Evolutionary conservation across 2,797 vertebrate genomes (phyloP), one percentile per base, ranked within the genome.

Genomic region (Tinamus major): DNA sequence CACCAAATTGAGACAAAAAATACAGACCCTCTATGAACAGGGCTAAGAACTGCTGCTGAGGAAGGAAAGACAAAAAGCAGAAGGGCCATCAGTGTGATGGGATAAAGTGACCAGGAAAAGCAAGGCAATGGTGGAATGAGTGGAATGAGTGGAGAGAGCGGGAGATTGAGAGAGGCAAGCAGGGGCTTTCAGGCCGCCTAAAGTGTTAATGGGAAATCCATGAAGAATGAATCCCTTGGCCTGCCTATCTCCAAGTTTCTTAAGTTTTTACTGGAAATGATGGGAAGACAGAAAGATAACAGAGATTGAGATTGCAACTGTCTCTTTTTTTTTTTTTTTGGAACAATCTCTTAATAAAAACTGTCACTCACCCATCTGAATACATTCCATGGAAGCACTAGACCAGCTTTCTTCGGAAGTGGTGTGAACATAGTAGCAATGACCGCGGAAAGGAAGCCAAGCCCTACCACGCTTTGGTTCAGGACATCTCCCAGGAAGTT

Each of bases 361-460:
- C 65, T 35, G 27, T 3, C 15, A 41, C 96, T 96, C 95, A 99
- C 99, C 98, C 96, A 98, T 97, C 86, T 98, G 98, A 51, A 98
- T 89, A 92, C 99, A 99, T 5, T 96, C 97, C 86, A 99, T 98
- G 20, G 98, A 98, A 49, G 99, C 98, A 14, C 98, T 97, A 29
- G 98, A 97, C 99, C 99, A 99, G 91, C 93, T 98, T 20, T 97
- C 96, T 13, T 89, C 79, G 14, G 86, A 51, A 8, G 95, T 92
- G 37, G 89, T 97, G 59, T 98, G 93, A 42, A 99, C 98, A 6
- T 97, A 78, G 83, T 99, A 99, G 81, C 99, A 99, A 69, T 99
- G 98, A 33, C 98, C 98, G 41, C 98, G 97, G 96, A 99, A 99
- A 8, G 99, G 99, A 62, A 99, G 96, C 99, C 99, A 99, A 0